These are phyloP conservation scores for Drosophila neonasuta DNA, from an alignment of 2,888 invertebrate genomes.

Conservation along the genomic window DNA sequence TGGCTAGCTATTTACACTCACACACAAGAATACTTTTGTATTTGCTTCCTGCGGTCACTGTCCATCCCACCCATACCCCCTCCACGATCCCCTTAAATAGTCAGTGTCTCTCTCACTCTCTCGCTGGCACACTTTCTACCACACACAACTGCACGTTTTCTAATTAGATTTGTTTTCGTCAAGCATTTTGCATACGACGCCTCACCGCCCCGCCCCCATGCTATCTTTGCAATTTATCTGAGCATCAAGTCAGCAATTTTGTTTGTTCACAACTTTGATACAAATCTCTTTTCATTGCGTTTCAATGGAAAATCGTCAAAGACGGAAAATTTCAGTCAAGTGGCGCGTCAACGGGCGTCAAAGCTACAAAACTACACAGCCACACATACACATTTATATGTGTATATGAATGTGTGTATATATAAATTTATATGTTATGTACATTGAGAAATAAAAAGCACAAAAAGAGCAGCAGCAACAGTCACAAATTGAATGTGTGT, in stretches of 20 bases:
- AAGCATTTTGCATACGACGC: conserved; percentile 49
- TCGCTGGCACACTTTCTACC: conserved; percentile 49
- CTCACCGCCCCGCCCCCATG: conserved; percentile 8
- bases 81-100: conserved; percentile 16
- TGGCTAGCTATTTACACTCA: conserved; percentile 25
- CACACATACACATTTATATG: conserved; percentile 18
- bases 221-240: conserved; percentile 72
- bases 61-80: background rate
- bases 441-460: conserved; percentile 45
- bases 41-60: conserved; percentile 47
- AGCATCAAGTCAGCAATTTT: conserved; percentile 50
- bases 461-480: conserved; percentile 30
- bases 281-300: conserved; percentile 57
- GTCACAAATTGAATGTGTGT: conserved; percentile 73
- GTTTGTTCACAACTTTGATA: conserved; percentile 43
- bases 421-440: background rate
- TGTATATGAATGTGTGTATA: background rate
- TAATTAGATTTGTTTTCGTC: conserved; percentile 67
- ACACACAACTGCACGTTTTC: conserved; percentile 40
- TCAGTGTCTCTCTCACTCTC: conserved; percentile 24
- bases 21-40: conserved; percentile 4
- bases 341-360: conserved; percentile 33
- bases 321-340: conserved; percentile 61
- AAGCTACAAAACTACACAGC: conserved; percentile 57
- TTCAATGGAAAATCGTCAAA: conserved; percentile 62